These are phyloP conservation scores for Eulemur macaco DNA, from an alignment of 2,113 vertebrate species.

Conservation along the genomic window DNA sequence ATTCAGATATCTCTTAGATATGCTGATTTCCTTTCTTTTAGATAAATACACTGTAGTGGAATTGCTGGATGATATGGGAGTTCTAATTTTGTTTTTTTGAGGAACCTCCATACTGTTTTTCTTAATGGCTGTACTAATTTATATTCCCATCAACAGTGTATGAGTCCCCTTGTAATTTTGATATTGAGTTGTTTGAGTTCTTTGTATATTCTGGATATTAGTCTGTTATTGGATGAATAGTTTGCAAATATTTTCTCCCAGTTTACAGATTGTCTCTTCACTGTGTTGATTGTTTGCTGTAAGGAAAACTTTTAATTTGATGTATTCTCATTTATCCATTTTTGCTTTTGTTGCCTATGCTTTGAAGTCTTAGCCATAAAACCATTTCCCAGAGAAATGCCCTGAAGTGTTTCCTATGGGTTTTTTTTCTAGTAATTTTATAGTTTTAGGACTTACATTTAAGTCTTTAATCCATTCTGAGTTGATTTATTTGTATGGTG, in stretches of 20 bases:
- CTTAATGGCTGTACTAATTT: neutral
- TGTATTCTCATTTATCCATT: neutral
- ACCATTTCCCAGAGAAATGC: neutral
- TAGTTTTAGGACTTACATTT: neutral
- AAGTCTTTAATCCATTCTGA: neutral
- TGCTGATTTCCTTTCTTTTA: neutral
- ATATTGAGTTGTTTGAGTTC: neutral
- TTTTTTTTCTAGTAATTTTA: neutral
- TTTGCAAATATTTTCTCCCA: neutral
- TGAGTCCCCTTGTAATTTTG: neutral
- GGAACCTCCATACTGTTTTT: neutral
- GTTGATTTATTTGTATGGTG: neutral
- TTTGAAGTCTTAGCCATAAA: neutral
- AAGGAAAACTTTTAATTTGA: neutral
- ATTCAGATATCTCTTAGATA: neutral
- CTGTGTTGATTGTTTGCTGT: neutral
- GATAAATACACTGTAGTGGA: neutral
- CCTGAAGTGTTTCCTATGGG: neutral
- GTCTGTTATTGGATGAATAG: neutral
- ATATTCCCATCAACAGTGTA: neutral
- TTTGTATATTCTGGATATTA: neutral
- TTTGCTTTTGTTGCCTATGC: neutral
- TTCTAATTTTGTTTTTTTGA: neutral
- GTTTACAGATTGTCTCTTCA: neutral
- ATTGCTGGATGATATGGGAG: neutral